Base-by-base conservation (phyloP, 2,888 invertebrate genomes). In the Drosophila mulleri region DNA sequence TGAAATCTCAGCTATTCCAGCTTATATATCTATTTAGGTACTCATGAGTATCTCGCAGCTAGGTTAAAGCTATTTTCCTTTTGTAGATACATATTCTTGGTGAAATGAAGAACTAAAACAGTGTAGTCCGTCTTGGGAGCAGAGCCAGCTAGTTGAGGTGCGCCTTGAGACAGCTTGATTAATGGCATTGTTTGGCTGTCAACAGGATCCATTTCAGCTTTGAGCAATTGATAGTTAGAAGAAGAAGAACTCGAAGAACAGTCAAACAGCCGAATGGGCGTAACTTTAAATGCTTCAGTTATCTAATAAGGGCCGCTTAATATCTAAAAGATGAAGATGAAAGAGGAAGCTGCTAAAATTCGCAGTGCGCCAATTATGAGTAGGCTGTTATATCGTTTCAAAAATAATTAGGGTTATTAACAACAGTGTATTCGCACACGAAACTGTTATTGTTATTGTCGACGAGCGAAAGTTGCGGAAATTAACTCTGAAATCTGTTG, bases 401-500 rank as follows among this genome's bases (percentile, higher is more conserved):
- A 60, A 74, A 70, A 86, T 85, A 86, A 84, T 88, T 84, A 74
- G 89, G 76, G 81, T 86, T 88, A 84, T 84, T 84, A 84, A 76
- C 86, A 84, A 78, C 87, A 75, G 81, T 85, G 78, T 65, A 73
- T 53, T 52, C 68, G 54, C 35, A 73, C 75, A 60, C 42, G 39
- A 85, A 78, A 83, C 70, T 69, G 76, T 62, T 63, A 78, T 84
- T 88, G 81, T 85, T 88, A 81, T 84, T 88, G 85, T 82, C 70
- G 63, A 53, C 37, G 52, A 42, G 59, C 16, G 50, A 81, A 89
- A 86, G 75, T 85, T 84, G 71, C 44, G 69, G 88, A 88, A 85
- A 85, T 85, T 85, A 85, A 85, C 89, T 85, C 87, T 67, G 89
- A 85, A 85, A 85, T 89, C 85, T 85, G 85, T 88, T 85, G 85